These are phyloP conservation scores for Phymastichus coffea DNA, from an alignment of 1,140 invertebrate genomes.

Conservation along the genomic window DNA sequence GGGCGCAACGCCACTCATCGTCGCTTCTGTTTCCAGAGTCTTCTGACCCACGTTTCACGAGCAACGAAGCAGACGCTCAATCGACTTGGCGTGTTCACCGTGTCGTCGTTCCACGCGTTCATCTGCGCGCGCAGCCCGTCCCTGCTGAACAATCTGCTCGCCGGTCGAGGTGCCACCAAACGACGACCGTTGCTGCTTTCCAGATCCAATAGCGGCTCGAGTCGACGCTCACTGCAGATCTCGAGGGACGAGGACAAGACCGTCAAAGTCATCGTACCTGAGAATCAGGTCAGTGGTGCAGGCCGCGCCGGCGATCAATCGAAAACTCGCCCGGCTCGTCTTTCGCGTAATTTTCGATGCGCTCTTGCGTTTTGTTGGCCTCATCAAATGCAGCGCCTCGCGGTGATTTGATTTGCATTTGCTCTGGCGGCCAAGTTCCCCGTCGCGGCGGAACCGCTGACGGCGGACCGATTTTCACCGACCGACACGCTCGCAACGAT, in stretches of 20 bases:
- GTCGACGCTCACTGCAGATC: slow-evolving; percentile 79
- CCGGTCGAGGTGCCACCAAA: slow-evolving; percentile 86
- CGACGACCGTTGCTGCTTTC: slow-evolving; percentile 82
- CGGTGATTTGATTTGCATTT: not conserved
- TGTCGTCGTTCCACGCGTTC: slow-evolving; percentile 96
- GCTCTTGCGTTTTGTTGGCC: no score
- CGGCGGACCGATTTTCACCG: no score
- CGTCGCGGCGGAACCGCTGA: no score
- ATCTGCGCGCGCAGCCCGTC: slow-evolving; percentile 93
- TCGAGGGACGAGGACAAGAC: slow-evolving; percentile 84
- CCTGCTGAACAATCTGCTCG: slow-evolving; percentile 86
- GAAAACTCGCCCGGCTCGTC: no score
- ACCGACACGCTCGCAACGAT: no score
- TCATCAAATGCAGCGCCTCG: no score
- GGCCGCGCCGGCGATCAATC: no score
- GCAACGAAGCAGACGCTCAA: slow-evolving; percentile 93
- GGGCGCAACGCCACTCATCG: not conserved
- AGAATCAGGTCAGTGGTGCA: slow-evolving; percentile 72
- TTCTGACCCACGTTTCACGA: slow-evolving; percentile 92
- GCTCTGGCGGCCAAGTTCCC: no score
- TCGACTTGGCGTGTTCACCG: slow-evolving; percentile 94
- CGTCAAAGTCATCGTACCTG: slow-evolving; percentile 88
- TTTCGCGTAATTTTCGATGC: no score
- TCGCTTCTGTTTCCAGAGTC: slow-evolving; percentile 66
- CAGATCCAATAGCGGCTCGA: slow-evolving; percentile 84